Percentiles rank a stretch among this genome's conserved stretches.
These are phyloP conservation scores for Graphium colonna DNA, from an alignment of 2,888 invertebrate genomes.

Conservation along the genomic window DNA sequence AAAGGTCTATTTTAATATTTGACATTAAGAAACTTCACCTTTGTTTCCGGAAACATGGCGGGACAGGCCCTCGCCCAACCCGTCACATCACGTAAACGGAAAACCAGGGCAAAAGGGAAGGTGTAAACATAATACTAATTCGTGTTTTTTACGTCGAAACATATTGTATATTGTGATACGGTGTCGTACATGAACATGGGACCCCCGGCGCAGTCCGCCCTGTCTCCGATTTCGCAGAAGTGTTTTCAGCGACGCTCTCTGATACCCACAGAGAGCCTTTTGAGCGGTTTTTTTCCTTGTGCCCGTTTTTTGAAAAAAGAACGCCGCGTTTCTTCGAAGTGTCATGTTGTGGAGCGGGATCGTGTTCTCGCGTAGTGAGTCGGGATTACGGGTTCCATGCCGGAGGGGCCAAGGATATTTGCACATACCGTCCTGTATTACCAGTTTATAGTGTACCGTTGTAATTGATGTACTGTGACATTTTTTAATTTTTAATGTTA, in stretches of 20 bases:
- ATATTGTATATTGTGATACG: constrained; percentile 73
- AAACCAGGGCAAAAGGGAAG: constrained; percentile 57
- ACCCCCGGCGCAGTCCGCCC: constrained; percentile 36
- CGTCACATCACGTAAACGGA: constrained; percentile 55
- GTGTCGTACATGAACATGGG: constrained; percentile 61
- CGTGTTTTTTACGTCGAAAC: constrained; percentile 64
- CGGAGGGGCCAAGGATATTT: too few relatives aligned
- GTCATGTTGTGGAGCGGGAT: constrained; percentile 27
- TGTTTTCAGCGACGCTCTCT: constrained; percentile 67
- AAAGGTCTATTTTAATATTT: too few relatives aligned
- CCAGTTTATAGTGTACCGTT: too few relatives aligned
- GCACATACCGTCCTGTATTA: too few relatives aligned
- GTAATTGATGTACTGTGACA: too few relatives aligned
- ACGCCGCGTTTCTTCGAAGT: constrained; percentile 28
- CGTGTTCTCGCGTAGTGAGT: constrained; percentile 4
- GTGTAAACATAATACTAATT: constrained; percentile 74
- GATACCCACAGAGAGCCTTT: constrained; percentile 45
- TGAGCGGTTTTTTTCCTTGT: constrained; percentile 24
- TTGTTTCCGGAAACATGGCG: too few relatives aligned
- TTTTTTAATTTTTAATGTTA: too few relatives aligned
- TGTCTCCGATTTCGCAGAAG: constrained; percentile 72
- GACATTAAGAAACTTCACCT: too few relatives aligned
- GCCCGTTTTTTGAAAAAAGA: constrained; percentile 13
- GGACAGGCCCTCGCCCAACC: constrained; percentile 33
- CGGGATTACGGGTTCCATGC: too few relatives aligned